These are phyloP conservation scores for Variabilichromis moorii DNA, from an alignment of 2,113 vertebrate species.

Conservation along the genomic window DNA sequence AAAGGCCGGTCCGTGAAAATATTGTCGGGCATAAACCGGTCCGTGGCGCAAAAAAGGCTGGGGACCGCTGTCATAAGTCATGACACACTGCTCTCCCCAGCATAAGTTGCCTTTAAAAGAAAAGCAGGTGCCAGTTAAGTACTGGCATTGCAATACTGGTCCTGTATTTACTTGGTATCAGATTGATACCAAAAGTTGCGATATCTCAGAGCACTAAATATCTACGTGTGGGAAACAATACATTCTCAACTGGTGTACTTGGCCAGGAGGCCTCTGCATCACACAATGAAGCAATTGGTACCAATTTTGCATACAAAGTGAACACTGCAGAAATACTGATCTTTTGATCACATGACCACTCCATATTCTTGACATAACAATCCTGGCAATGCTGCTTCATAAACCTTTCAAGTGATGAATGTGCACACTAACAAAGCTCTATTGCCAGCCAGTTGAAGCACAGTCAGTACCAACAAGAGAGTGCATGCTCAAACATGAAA, in stretches of 20 bases:
- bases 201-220: not conserved
- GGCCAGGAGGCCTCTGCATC: not conserved
- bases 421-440: not conserved
- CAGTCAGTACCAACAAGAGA: not conserved
- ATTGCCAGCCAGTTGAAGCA: not conserved
- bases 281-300: not conserved
- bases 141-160: not conserved
- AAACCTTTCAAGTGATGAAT: not conserved
- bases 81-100: not conserved
- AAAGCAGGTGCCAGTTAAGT: not conserved
- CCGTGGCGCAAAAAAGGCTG: too few relatives aligned
- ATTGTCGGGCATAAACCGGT: too few relatives aligned
- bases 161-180: not conserved
- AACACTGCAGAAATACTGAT: not conserved
- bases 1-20: too few relatives aligned
- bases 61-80: not conserved
- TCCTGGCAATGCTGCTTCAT: not conserved
- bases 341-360: not conserved
- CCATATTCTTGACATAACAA: not conserved
- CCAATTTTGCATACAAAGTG: not conserved
- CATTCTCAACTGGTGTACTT: not conserved
- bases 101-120: not conserved
- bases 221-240: not conserved
- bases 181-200: not conserved
- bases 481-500: not conserved